Evolutionary conservation across 2,888 invertebrate genomes (phyloP), one percentile per base, ranked within the genome.

Genomic region (Deroplatys truncata): DNA sequence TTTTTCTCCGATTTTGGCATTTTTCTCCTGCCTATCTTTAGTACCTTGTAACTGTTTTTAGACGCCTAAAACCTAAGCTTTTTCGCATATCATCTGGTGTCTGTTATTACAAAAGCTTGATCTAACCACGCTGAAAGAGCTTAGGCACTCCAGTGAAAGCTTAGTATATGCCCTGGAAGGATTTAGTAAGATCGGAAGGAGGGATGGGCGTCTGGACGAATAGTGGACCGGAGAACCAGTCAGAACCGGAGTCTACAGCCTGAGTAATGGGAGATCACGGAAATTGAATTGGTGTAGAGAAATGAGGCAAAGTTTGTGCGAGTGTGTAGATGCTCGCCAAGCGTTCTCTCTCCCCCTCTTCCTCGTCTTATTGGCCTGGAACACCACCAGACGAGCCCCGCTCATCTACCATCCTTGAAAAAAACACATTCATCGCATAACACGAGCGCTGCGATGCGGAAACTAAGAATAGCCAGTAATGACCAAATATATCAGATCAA

Each of bases 261-360:
- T 90, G 91, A 91, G 91, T 91, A 90, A 91, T 91, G 91, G 91
- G 89, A 90, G 91, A 91, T 91, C 91, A 89, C 88, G 89, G 90
- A 91, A 91, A 91, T 91, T 91, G 91, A 91, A 91, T 91, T 90
- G 91, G 90, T 90, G 89, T 89, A 35, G 90, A 91, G 91, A 90
- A 91, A 91, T 90, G 91, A 91, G 89, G 86, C 91, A 86, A 90
- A 90, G 91, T 87, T 72, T 72, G 56, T 72, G 56, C 56, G 56
- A 72, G 56, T 72, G 56, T 72, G 56, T 72, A 72, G 56, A 72
- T 72, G 56, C 56, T 72, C 56, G 56, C 56, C 56, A 72, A 72
- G 56, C 82, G 72, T 84, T 87, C 82, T 84, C 86, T 85, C 84
- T 28, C 15, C 35, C 85, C 35, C 82, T 35, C 82, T 28, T 88